Conservation (phyloP, 2,797 vertebrate species). For the Phrynocephalus forsythii region DNA sequence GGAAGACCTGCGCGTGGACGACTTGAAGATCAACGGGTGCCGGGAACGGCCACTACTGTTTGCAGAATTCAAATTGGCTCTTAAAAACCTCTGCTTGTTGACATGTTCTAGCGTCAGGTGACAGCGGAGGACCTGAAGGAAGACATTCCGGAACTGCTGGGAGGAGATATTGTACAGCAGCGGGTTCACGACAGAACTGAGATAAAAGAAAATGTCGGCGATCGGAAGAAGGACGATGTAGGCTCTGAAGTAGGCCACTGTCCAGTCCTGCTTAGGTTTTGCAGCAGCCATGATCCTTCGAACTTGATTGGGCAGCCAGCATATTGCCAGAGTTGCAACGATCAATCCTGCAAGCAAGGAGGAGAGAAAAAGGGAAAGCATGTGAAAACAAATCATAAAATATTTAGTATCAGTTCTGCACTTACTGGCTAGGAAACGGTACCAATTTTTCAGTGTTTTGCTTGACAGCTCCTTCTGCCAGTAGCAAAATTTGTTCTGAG, state of each 20-base stretch:
- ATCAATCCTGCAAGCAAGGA: conserved; percentile 83
- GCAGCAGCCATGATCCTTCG: conserved; percentile 90
- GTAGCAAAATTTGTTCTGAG: conserved; percentile 55
- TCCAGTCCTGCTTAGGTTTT: conserved; percentile 87
- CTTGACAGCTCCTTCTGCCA: conserved; percentile 71
- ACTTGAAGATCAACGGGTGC: conserved; percentile 78
- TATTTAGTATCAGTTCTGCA: conserved; percentile 55
- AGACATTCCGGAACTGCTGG: conserved; percentile 89
- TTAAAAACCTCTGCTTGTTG: conserved; percentile 81
- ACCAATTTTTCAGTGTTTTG: conserved; percentile 67
- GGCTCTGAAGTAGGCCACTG: conserved; percentile 79
- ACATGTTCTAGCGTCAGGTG: conserved; percentile 83
- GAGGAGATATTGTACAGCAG: conserved; percentile 96
- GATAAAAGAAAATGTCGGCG: conserved; percentile 92
- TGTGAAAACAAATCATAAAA: conserved; percentile 34
- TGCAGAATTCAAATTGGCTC: conserved; percentile 38
- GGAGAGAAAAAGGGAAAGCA: conserved; percentile 26
- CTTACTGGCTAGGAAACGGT: conserved; percentile 67
- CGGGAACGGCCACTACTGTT: conserved; percentile 66
- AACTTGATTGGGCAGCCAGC: conserved; percentile 95
- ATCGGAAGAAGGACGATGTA: conserved; percentile 88
- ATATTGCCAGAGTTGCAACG: conserved; percentile 86
- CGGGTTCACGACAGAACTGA: conserved; percentile 95
- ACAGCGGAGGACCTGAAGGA: conserved; percentile 89
- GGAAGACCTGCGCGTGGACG: conserved; percentile 65